Evolutionary conservation across 2,113 vertebrate genomes (phyloP).

Genomic region (Macaca fascicularis): DNA sequence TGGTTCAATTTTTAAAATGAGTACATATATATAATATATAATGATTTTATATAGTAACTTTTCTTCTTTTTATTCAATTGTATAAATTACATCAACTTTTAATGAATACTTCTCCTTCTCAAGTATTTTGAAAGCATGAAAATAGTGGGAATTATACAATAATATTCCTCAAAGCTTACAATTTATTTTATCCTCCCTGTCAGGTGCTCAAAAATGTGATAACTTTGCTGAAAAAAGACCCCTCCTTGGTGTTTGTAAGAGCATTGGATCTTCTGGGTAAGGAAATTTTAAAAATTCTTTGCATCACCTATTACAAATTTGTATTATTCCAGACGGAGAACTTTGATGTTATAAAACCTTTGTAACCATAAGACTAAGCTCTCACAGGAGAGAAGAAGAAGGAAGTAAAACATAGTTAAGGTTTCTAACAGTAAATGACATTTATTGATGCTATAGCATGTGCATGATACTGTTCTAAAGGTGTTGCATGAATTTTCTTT

Average conservation of each 20-base stretch:
- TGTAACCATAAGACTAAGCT: not conserved
- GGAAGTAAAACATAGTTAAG: not conserved
- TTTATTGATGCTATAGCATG: not conserved
- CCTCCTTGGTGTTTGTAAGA: slow-evolving; percentile 97
- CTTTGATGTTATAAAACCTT: slow-evolving; percentile 16
- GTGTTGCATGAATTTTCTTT: not conserved
- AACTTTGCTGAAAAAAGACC: slow-evolving; percentile 96
- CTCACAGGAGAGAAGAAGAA: not conserved
- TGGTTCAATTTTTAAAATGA: too few relatives aligned
- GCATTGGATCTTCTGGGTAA: slow-evolving; percentile 97
- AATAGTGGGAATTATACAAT: not conserved
- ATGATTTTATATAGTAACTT: not conserved
- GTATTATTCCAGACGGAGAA: not conserved
- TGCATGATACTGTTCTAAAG: not conserved
- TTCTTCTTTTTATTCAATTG: not conserved
- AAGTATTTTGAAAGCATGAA: slow-evolving; percentile 33
- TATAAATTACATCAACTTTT: not conserved
- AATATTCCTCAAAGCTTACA: slow-evolving; percentile 36
- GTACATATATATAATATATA: not conserved
- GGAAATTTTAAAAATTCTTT: slow-evolving; percentile 64
- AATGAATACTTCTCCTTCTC: not conserved
- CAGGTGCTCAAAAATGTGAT: slow-evolving; percentile 93
- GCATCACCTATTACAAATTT: not conserved
- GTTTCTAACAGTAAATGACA: not conserved
- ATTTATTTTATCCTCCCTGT: slow-evolving; percentile 68